A percentile compares a stretch with the other conserved stretches of the same genome.
These are phyloP conservation scores for Proteles cristata DNA, from an alignment of 2,113 vertebrate genomes.

Conservation along the genomic window DNA sequence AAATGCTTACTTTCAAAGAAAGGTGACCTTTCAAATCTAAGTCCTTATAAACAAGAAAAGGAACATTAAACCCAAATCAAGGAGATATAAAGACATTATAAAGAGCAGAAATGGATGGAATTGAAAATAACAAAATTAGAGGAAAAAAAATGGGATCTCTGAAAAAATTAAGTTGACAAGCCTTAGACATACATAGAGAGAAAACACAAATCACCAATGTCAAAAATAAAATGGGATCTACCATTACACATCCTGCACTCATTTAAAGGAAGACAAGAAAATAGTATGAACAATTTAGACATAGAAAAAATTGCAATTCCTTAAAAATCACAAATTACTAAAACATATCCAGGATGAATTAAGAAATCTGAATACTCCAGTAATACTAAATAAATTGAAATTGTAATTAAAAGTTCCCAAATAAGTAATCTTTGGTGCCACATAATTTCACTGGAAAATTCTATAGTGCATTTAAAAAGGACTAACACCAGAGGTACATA, in stretches of 20 bases:
- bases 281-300: neutral
- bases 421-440: neutral
- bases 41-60: neutral
- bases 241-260: neutral
- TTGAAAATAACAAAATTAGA: neutral
- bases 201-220: neutral
- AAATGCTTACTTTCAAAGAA: neutral
- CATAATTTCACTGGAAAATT: slow-evolving; percentile 13
- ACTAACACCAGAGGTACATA: neutral
- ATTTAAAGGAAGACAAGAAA: neutral
- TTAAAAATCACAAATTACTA: slow-evolving; percentile 18
- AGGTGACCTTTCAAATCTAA: neutral
- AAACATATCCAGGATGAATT: neutral
- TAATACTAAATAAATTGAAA: slow-evolving; percentile 52
- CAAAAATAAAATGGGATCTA: neutral
- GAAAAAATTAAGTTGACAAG: neutral
- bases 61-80: neutral
- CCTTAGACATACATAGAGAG: neutral
- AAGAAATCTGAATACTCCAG: neutral
- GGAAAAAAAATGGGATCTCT: neutral
- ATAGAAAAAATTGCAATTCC: neutral
- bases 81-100: neutral
- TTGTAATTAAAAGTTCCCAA: slow-evolving; percentile 24
- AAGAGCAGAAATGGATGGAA: neutral
- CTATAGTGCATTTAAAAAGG: neutral